A percentile compares a stretch with the other conserved stretches of the same genome.
Conservation (phyloP, 2,888 invertebrate species). For the Ectropis crepuscularia region DNA sequence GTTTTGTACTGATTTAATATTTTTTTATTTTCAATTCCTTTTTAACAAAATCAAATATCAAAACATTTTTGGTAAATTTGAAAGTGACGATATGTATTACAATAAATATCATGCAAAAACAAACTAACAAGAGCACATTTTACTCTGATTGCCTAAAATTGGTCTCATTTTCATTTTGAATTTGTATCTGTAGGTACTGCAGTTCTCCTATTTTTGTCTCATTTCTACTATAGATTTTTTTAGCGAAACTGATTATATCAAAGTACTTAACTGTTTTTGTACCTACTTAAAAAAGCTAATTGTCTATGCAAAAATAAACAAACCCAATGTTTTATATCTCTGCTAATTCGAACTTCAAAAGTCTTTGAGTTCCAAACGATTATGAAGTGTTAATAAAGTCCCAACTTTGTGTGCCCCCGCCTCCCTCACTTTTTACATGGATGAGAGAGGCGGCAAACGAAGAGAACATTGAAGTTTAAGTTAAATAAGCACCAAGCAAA, state of each 20-base stretch:
- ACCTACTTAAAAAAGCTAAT: not conserved
- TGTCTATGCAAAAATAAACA: constrained; percentile 3
- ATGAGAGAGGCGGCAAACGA: constrained; percentile 27
- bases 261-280: not conserved
- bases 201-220: too few species aligned
- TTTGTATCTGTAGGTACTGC: too few species aligned
- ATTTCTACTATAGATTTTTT: too few species aligned
- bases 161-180: too few species aligned
- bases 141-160: too few species aligned
- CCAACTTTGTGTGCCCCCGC: constrained; percentile 19
- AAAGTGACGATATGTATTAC: too few species aligned
- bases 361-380: constrained; percentile 26
- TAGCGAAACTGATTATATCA: too few species aligned
- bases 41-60: not conserved
- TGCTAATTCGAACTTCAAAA: constrained; percentile 22
- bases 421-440: constrained; percentile 20
- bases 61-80: too few species aligned
- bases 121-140: too few species aligned
- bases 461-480: constrained; percentile 44
- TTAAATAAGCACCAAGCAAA: constrained; percentile 78
- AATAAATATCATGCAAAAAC: too few species aligned
- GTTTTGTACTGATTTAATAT: not conserved
- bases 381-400: constrained; percentile 35
- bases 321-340: constrained; percentile 6
- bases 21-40: not conserved